phyloP scores from a whole-genome alignment of 2,888 invertebrate genomes.

The Harmothoe impar region DNA sequence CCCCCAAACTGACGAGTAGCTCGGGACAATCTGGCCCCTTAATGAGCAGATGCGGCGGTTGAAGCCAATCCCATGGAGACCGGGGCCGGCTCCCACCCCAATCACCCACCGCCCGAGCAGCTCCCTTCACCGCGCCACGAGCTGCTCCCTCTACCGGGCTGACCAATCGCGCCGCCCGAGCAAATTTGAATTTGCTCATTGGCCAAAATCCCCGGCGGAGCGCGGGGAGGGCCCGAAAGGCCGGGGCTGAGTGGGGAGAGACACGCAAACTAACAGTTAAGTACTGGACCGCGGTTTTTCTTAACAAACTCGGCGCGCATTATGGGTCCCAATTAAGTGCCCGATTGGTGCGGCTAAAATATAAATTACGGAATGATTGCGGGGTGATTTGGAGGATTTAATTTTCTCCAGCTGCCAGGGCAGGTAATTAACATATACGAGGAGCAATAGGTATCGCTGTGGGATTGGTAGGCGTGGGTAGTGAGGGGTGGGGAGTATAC shows the following conservation, averaged over 20 bases:
- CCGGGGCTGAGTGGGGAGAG: constrained; percentile 24
- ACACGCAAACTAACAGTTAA: constrained; percentile 50
- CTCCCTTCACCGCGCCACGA: neutral
- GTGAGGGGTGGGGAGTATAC: neutral
- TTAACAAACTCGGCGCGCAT: constrained; percentile 56
- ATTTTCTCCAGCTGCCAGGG: constrained; percentile 44
- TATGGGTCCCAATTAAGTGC: constrained; percentile 53
- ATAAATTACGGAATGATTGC: constrained; percentile 61
- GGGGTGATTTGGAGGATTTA: constrained; percentile 55
- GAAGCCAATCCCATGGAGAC: constrained; percentile 19
- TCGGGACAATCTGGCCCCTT: constrained; percentile 19
- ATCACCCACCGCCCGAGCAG: constrained; percentile 20
- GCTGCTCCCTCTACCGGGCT: constrained; percentile 12
- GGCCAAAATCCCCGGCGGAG: constrained; percentile 40
- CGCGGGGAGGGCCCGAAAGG: constrained; percentile 7
- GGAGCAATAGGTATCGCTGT: neutral
- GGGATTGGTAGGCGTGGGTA: neutral
- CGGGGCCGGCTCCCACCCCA: constrained; percentile 38
- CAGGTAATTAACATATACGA: constrained; percentile 1
- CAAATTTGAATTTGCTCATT: constrained; percentile 51
- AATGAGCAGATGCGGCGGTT: constrained; percentile 35
- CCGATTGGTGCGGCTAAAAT: constrained; percentile 57
- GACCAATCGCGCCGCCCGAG: constrained; percentile 28
- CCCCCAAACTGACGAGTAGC: neutral
- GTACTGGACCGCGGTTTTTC: constrained; percentile 44